Percentiles rank a stretch among this genome's conserved stretches.
phyloP scores from a whole-genome alignment of 2,888 invertebrate species.

The Megamerina dolium region DNA sequence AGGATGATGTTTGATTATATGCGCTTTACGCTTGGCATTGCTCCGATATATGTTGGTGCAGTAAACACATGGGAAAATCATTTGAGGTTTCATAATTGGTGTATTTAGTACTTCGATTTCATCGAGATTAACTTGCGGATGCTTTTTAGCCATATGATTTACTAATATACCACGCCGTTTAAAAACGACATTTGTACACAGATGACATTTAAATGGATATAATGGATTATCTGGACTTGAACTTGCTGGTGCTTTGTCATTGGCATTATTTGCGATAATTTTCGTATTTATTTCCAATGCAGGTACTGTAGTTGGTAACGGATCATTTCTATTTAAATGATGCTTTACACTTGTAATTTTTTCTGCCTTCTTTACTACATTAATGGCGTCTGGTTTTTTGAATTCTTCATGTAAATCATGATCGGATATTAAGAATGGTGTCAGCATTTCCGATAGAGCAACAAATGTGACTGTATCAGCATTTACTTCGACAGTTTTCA shows the following conservation, averaged over 20 bases:
- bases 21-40: conserved; percentile 75
- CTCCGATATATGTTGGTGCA: conserved; percentile 81
- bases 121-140: conserved; percentile 60
- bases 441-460: conserved; percentile 6
- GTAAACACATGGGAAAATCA: conserved; percentile 77
- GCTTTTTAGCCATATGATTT: conserved; percentile 76
- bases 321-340: too few relatives aligned
- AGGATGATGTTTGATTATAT: conserved; percentile 77
- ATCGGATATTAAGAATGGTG: conserved; percentile 10
- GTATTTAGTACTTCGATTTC: conserved; percentile 68
- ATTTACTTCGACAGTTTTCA: conserved; percentile 8
- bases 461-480: conserved; percentile 11
- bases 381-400: neutral
- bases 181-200: conserved; percentile 62
- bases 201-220: conserved; percentile 53
- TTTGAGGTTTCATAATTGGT: conserved; percentile 69
- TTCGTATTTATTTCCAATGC: too few relatives aligned
- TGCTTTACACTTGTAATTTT: too few relatives aligned
- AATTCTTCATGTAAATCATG: conserved; percentile 1
- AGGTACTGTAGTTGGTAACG: too few relatives aligned
- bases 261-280: too few relatives aligned
- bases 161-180: conserved; percentile 80
- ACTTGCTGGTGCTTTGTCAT: too few relatives aligned
- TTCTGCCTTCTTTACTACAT: too few relatives aligned
- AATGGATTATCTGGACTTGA: conserved; percentile 1